Base-by-base conservation (phyloP, 2,113 vertebrate genomes). In the Tetrao urogallus region DNA sequence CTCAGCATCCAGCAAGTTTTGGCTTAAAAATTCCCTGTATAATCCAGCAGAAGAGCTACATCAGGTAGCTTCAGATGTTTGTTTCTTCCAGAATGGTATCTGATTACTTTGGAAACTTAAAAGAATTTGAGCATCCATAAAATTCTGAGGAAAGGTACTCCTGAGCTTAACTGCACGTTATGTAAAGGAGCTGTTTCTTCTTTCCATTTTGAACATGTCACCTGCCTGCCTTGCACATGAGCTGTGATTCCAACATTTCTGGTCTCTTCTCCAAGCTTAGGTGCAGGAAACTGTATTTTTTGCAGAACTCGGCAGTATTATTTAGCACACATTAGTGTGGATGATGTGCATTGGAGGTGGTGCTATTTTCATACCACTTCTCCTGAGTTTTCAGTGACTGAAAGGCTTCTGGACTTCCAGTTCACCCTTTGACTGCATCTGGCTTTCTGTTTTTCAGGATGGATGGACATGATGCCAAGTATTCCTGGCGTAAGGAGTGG, bases 161-260 rank as follows among this genome's bases (percentile, higher is more conserved):
- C 73, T 57, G 61, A 81, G 56, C 54, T 72, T n/a, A 91, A 63
- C 24, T 19, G 30, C 52, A 38, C 38, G 45, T 50, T 83, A 38
- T 25, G 34, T 82, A 74, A 74, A 83, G 45, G 19, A 86, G 64
- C 42, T 50, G 30, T 88, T 91, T 74, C 61, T 90, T 83, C 2
- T 10, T 65, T 75, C 34, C 34, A 14, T 73, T 91, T 95, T 83
- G 65, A 95, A 91, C 88, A 22, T 83, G 56, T 72, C 86, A 83
- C 79, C 80, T 71, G 65, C 42, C 58, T 92, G 58, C 77, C 67
- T 91, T 60, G 50, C 76, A 85, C 79, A 66, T 36, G 69, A 74
- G 48, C n/a, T 57, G 18, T 85, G 36, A 94, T 86, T 72, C 75
- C 88, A 75, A 13, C 57, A 20, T 73, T 91, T 81, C 88, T 73